These are phyloP conservation scores for Moxostoma hubbsi DNA, from an alignment of 2,797 vertebrate species.

Conservation along the genomic window DNA sequence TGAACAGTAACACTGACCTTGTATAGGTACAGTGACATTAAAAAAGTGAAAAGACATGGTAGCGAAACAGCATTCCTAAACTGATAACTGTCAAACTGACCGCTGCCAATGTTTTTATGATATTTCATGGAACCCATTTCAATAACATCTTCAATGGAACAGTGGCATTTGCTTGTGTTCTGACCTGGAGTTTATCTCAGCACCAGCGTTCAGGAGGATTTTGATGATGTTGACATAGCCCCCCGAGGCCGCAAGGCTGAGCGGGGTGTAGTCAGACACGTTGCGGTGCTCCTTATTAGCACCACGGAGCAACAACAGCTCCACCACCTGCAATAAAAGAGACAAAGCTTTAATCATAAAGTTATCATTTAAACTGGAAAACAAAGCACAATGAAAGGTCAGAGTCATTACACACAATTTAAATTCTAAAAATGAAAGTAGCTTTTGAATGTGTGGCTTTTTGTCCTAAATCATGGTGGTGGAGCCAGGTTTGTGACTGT, in stretches of 20 bases:
- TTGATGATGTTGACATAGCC: conserved; percentile 99
- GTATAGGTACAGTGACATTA: no score
- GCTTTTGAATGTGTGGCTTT: neutral
- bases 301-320: conserved; percentile 93
- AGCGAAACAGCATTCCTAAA: no score
- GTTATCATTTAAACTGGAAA: no score
- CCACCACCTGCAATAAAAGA: conserved; percentile 85
- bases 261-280: conserved; percentile 97
- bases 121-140: no score
- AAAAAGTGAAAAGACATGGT: no score
- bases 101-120: no score
- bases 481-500: conserved; percentile 10
- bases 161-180: neutral
- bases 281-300: conserved; percentile 99
- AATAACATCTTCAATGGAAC: no score
- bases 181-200: conserved; percentile 99
- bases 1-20: no score
- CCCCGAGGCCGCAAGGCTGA: conserved; percentile 96
- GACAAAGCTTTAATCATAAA: neutral
- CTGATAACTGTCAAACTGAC: no score
- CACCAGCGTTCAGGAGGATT: conserved; percentile 97
- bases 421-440: neutral
- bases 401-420: neutral
- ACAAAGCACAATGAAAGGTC: no score
- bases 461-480: no score